A percentile compares a stretch with the other conserved stretches of the same genome.
Conservation (phyloP, 2,797 vertebrate genomes). For the Mionectes olivaceus region DNA sequence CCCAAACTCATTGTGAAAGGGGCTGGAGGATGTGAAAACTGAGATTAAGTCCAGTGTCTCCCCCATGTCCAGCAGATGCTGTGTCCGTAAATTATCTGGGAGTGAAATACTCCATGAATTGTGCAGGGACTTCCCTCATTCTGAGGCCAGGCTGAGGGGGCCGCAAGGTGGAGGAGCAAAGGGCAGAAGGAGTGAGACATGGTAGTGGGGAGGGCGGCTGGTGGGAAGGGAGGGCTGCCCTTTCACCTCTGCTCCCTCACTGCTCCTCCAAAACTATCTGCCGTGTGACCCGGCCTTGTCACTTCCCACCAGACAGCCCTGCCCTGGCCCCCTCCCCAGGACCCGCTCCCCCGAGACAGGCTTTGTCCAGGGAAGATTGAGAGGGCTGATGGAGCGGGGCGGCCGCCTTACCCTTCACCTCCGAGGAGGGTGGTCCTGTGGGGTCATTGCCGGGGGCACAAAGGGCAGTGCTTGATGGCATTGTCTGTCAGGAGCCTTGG, state of each 20-base stretch:
- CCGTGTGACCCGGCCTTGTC: accelerated
- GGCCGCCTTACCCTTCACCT: not conserved
- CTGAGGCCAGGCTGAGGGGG: not conserved
- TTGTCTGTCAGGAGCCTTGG: not conserved
- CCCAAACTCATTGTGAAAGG: not conserved
- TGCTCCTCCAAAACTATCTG: not conserved
- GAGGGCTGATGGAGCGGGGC: not conserved
- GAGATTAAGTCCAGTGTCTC: not conserved
- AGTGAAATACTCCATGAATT: not conserved
- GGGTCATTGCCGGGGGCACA: not conserved
- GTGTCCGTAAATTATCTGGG: not conserved
- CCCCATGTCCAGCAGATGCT: not conserved
- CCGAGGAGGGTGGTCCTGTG: not conserved
- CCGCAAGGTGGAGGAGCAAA: not conserved
- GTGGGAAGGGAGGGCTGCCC: slow-evolving; percentile 8
- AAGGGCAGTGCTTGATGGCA: accelerated
- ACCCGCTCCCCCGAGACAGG: not conserved
- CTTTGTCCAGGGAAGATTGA: slow-evolving; percentile 53
- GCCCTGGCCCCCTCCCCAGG: not conserved
- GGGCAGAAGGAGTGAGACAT: not conserved
- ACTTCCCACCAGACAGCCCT: slow-evolving; percentile 42
- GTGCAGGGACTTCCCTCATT: not conserved
- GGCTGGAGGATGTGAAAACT: not conserved
- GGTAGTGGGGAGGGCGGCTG: not conserved
- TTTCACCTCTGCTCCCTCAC: not conserved